Percentiles rank a stretch among this genome's conserved stretches.
Evolutionary conservation across 2,113 vertebrate species (phyloP).

Genomic region (Istiophorus platypterus): DNA sequence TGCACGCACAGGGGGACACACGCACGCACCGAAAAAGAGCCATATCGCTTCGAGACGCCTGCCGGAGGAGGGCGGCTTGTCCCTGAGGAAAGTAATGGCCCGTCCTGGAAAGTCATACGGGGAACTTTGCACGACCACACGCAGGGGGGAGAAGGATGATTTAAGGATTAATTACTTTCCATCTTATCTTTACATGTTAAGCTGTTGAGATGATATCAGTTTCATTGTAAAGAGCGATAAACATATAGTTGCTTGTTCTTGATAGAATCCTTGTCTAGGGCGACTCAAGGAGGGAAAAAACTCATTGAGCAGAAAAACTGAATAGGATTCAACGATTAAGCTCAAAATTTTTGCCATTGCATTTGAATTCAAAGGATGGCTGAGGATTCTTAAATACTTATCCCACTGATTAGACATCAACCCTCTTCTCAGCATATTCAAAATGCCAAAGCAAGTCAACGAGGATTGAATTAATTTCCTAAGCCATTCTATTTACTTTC

Average conservation of each 20-base stretch:
- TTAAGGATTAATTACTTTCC: conserved; percentile 68
- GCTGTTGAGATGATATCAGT: conserved; percentile 47
- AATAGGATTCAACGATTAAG: neutral
- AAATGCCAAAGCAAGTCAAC: neutral
- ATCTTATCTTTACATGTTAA: conserved; percentile 67
- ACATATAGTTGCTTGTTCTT: conserved; percentile 11
- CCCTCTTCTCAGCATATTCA: neutral
- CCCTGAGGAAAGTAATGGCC: conserved; percentile 60
- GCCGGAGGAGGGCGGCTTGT: conserved; percentile 35
- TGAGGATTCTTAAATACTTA: neutral
- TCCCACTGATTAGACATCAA: conserved; percentile 8
- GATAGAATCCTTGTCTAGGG: conserved; percentile 25
- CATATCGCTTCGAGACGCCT: too few species aligned
- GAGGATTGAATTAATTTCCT: conserved; percentile 35
- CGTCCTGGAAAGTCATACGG: conserved; percentile 50
- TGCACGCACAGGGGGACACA: neutral
- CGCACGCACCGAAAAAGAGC: neutral
- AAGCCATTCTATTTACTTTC: conserved; percentile 46
- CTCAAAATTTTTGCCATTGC: conserved; percentile 4
- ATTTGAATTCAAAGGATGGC: neutral
- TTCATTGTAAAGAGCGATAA: conserved; percentile 29
- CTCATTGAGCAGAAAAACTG: conserved; percentile 12
- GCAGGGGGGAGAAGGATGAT: conserved; percentile 17
- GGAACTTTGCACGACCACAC: conserved; percentile 25
- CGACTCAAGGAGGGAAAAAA: conserved; percentile 43